Evolutionary conservation across 2,797 vertebrate genomes (phyloP).

Genomic region (Catamblyrhynchus diadema): DNA sequence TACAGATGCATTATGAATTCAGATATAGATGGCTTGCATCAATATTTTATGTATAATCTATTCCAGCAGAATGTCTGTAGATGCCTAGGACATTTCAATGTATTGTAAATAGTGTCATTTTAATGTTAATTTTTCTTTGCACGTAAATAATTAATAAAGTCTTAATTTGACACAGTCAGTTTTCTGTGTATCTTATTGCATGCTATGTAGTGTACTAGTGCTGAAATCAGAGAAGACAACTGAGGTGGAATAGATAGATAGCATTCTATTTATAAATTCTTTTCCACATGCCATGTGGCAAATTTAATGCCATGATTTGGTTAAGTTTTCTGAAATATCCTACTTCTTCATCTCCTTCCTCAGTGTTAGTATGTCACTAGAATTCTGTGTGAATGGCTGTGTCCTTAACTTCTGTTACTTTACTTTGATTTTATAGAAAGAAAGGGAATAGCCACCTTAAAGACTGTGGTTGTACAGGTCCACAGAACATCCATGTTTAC

Average conservation of each 20-base stretch:
- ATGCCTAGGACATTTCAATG: neutral
- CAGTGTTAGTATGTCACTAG: neutral
- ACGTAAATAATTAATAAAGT: neutral
- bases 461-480: neutral
- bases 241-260: neutral
- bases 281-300: accelerated
- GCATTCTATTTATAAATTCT: neutral
- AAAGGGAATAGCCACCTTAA: neutral
- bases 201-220: neutral
- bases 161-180: neutral
- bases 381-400: neutral
- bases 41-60: neutral
- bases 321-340: neutral
- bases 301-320: neutral
- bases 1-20: neutral
- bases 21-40: neutral
- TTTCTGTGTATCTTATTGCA: neutral
- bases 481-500: neutral
- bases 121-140: neutral
- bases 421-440: neutral
- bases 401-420: neutral
- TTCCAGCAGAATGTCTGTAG: neutral
- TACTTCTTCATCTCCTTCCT: neutral
- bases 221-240: neutral
- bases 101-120: neutral